Base-by-base conservation (phyloP, 2,797 vertebrate genomes). In the Hafferia zeledoni region DNA sequence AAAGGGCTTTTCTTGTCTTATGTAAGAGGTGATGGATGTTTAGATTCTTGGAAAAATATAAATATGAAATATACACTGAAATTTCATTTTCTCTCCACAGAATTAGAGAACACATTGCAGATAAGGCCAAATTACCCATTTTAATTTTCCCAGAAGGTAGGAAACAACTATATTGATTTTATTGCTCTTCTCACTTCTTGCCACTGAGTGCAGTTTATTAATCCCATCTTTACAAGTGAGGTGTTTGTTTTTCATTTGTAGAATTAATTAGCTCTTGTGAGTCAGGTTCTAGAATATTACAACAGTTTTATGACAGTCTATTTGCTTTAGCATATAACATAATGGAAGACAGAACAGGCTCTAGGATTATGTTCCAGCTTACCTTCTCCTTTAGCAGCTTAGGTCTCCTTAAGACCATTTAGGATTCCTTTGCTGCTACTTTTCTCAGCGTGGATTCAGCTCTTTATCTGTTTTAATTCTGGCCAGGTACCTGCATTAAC, bases 101-200 rank as follows among this genome's bases (percentile, higher is more conserved):
- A 96, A 96, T 99, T 44, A 98, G 90, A 95, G 98, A 98, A 94
- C 99, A 99, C 43, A 92, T 99, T 60, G 97, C 98, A 50, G 98
- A 99, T 74, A 98, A 98, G 97, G 98, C 98, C 93, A 99, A 99
- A 96, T 97, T 99, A 70, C 99, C 99, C 87, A 99, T 99, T 96
- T 97, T 99, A 90, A 99, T 99, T 89, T 99, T 99, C 87, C 99
- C 99, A 64, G 99, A 99, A 98, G 99, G 99, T 99, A 98, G 97
- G 97, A 89, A 77, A 81, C 44, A 47, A 41, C 23, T 65, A 1
- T 13, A 55, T 25, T 79, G 68, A 61, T 78, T 82, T 63, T 77
- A 78, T 61, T 91, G n/a, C n/a, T 86, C 16, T 81, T 67, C 25
- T 82, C 24, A 13, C 46, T 61, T 78, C 68, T 83, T 75, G 31